Conservation (phyloP, 2,797 vertebrate species). For the Aselliscus stoliczkanus region DNA sequence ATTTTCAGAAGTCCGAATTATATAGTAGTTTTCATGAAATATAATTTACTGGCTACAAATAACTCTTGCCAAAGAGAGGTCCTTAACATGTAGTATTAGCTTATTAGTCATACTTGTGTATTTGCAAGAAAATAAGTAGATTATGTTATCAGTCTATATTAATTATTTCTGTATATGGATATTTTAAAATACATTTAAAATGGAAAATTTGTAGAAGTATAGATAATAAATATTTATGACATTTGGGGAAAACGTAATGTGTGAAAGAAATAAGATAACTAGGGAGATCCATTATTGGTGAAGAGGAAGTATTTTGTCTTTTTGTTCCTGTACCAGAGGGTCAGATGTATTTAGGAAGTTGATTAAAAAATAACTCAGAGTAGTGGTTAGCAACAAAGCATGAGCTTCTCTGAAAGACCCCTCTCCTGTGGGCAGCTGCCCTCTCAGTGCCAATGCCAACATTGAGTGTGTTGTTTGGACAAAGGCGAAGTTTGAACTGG, state of each 20-base stretch:
- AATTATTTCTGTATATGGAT: background rate
- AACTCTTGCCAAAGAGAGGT: background rate
- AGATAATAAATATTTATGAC: background rate
- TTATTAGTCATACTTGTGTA: background rate
- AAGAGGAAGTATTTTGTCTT: background rate
- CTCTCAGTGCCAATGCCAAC: background rate
- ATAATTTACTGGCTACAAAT: background rate
- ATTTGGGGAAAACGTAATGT: background rate
- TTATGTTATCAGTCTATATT: background rate
- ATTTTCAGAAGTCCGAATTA: background rate
- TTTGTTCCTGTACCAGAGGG: background rate
- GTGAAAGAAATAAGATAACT: background rate
- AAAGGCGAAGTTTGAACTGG: constrained; percentile 57
- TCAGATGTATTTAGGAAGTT: background rate
- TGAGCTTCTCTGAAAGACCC: background rate
- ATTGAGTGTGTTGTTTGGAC: constrained; percentile 5
- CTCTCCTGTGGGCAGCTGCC: background rate
- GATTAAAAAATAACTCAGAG: background rate
- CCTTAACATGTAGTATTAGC: background rate
- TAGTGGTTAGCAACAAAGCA: background rate
- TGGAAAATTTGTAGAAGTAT: background rate
- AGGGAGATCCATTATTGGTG: background rate
- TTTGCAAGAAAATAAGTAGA: background rate
- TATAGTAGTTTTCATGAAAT: background rate
- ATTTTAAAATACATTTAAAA: background rate